Evolutionary conservation across 2,888 invertebrate genomes (phyloP).

Genomic region (Megamerina dolium): DNA sequence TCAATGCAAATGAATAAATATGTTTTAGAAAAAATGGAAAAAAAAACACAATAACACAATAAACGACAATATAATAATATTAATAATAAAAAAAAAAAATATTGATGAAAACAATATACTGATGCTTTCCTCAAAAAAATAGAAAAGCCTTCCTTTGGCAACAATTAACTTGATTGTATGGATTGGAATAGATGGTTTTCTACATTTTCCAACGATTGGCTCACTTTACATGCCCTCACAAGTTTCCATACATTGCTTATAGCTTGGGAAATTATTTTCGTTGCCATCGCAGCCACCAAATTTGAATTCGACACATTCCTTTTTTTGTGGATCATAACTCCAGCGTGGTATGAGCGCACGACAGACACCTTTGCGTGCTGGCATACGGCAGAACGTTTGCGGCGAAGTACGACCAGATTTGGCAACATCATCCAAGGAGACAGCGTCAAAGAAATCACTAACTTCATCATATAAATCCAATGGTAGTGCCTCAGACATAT

Average conservation of each 20-base stretch:
- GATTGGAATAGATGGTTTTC: neutral
- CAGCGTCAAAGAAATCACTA: conserved; percentile 44
- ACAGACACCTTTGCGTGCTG: conserved; percentile 47
- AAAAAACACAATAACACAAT: too few species aligned
- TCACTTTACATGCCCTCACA: conserved; percentile 48
- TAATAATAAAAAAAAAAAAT: too few species aligned
- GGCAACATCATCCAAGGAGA: conserved; percentile 41
- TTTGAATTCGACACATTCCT: conserved; percentile 52
- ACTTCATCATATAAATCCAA: conserved; percentile 47
- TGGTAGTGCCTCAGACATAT: conserved; percentile 26
- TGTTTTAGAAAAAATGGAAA: too few species aligned
- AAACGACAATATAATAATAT: too few species aligned
- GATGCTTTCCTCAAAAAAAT: too few species aligned
- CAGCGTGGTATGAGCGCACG: conserved; percentile 48
- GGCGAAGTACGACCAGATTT: conserved; percentile 37
- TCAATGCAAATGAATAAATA: too few species aligned
- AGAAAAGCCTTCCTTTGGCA: conserved; percentile 33
- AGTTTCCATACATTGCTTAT: conserved; percentile 51
- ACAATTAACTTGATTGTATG: conserved; percentile 14
- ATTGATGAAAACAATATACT: too few species aligned
- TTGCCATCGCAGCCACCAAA: conserved; percentile 57
- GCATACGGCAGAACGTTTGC: conserved; percentile 45
- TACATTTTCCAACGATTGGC: neutral
- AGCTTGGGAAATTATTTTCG: conserved; percentile 53
- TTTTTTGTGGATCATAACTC: conserved; percentile 51